Percentiles rank a stretch among this genome's conserved stretches.
Conservation (phyloP, 2,113 vertebrate genomes). For the Loxodonta africana region DNA sequence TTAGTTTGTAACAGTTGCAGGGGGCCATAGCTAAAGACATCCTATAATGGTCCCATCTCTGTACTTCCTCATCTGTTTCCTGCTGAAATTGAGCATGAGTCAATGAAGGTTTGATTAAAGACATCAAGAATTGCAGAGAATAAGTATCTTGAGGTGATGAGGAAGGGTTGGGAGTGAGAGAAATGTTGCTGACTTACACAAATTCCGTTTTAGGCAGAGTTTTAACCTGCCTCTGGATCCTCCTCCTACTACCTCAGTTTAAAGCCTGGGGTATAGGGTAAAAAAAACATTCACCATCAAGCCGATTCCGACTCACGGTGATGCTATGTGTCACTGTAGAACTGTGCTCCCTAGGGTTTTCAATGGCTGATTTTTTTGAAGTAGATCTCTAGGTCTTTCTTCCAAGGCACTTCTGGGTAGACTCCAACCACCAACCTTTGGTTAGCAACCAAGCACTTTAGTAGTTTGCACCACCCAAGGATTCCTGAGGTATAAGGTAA, state of each 20-base stretch:
- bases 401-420: too few relatives aligned
- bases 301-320: too few relatives aligned
- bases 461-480: too few relatives aligned
- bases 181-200: neutral
- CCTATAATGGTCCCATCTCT: neutral
- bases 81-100: neutral
- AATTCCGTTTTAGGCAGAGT: neutral
- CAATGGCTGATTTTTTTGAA: too few relatives aligned
- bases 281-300: too few relatives aligned
- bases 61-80: neutral
- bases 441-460: too few relatives aligned
- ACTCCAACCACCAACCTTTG: too few relatives aligned
- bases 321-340: too few relatives aligned
- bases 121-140: neutral
- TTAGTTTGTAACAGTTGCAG: neutral
- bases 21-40: neutral
- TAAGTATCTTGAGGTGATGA: neutral
- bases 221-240: neutral
- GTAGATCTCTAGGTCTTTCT: too few relatives aligned
- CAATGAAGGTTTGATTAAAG: neutral
- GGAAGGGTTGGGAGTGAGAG: neutral
- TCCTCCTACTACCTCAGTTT: neutral
- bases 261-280: neutral
- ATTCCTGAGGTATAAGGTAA: neutral
- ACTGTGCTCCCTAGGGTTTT: too few relatives aligned